Percentiles rank a stretch among this genome's conserved stretches.
Evolutionary conservation across 2,113 vertebrate genomes (phyloP).

Genomic region (Cervus canadensis): DNA sequence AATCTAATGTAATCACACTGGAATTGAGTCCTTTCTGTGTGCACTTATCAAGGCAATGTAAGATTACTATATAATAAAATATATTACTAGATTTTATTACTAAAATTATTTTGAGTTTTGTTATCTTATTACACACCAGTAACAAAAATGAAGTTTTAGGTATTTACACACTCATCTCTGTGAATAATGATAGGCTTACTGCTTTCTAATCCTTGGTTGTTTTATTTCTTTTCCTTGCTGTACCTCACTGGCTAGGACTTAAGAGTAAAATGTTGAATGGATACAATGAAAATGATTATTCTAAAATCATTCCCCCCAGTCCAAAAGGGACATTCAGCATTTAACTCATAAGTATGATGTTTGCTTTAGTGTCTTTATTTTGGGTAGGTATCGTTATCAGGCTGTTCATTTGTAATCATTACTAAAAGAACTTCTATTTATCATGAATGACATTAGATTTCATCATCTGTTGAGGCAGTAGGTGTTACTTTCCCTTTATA

Average conservation of each 20-base stretch:
- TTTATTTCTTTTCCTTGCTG: neutral
- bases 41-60: neutral
- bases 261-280: neutral
- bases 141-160: neutral
- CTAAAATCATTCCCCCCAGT: neutral
- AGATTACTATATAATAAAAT: neutral
- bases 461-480: neutral
- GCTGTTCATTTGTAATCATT: neutral
- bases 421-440: neutral
- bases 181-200: neutral
- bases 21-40: neutral
- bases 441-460: neutral
- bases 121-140: neutral
- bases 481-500: neutral
- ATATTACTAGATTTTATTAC: no score
- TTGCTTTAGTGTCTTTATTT: neutral
- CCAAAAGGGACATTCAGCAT: neutral
- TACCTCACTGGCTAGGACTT: neutral
- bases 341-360: neutral
- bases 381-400: neutral
- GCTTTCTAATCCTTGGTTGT: neutral
- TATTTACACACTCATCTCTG: neutral
- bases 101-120: neutral
- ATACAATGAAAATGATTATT: neutral
- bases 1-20: neutral